Base-by-base conservation (phyloP, 2,888 invertebrate genomes). In the Meandrusa payeni region DNA sequence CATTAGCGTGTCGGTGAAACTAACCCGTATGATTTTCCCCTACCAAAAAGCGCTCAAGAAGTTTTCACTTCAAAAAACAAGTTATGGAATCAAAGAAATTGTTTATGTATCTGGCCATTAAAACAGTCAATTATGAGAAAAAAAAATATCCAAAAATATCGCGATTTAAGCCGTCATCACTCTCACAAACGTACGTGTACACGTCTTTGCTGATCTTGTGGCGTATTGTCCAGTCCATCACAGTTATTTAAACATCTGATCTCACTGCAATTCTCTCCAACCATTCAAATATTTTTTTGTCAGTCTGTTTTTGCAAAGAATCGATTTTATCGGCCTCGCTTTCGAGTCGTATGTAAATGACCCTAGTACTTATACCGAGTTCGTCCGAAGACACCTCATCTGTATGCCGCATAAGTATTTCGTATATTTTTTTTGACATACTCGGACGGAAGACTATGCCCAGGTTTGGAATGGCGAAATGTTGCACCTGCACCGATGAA, bases 151-250 rank as follows among this genome's bases (percentile, higher is more conserved):
- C 12, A 15, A 13, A 36, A n/a, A 29, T 12, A 24, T 31, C 6
- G 2, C 7, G 17, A 40, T 24, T 24, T 19, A 24, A 23, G 13
- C 19, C 15, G 26, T 19, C 17, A 23, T 5, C 5, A 13, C 12
- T 11, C n/a, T 12, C 7, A 20, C 26, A 27, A 13, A 11, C 13
- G 19, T 22, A 42, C 12, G 6, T 24, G 7, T 9, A 37, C 36
- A 13, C 24, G 29, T 29, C 32, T 32, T 22, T 43, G 26, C 9
- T 11, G 13, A 11, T 15, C 32, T 23, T 5, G 13, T 17, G n/a
- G 3, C 1, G 38, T 22, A 43, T 43, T 43, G 43, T 43, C 9
- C 43, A 43, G 43, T 43, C 43, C 32, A 43, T 43, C 43, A 43
- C 24, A 2, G 26, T 38, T 32, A 38, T 32, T 43, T 32, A 38